These are phyloP conservation scores for Cheilosia soror DNA, from an alignment of 2,888 invertebrate species.

Conservation along the genomic window DNA sequence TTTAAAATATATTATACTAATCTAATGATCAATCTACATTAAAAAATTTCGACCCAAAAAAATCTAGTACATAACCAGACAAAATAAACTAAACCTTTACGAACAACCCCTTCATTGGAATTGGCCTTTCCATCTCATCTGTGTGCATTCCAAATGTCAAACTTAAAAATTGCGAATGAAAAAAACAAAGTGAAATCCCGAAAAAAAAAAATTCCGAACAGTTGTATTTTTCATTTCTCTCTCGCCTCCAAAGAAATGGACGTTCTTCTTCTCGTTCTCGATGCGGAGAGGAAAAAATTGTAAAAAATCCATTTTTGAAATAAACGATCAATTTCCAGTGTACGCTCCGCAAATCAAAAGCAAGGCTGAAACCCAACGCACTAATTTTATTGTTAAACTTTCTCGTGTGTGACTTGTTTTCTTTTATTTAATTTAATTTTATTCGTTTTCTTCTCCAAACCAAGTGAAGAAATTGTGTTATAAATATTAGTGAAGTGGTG, in stretches of 20 bases:
- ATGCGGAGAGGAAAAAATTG: slow-evolving; percentile 51
- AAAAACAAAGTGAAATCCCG: slow-evolving; percentile 34
- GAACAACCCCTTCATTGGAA: slow-evolving; percentile 56
- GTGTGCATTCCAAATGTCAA: slow-evolving; percentile 54
- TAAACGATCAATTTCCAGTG: slow-evolving; percentile 75
- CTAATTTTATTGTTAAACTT: slow-evolving; percentile 53
- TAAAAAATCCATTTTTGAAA: slow-evolving; percentile 69
- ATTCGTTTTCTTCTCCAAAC: slow-evolving; percentile 41
- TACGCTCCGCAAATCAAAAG: slow-evolving; percentile 59
- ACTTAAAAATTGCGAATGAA: slow-evolving; percentile 41
- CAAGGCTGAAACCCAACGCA: slow-evolving; percentile 28
- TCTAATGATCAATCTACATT: no score
- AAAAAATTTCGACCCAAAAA: no score
- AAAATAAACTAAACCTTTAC: not conserved
- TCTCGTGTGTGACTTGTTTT: slow-evolving; percentile 68
- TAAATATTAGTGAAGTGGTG: slow-evolving; percentile 37
- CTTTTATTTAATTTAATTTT: slow-evolving; percentile 60
- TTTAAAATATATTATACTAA: no score
- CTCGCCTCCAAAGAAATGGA: slow-evolving; percentile 58
- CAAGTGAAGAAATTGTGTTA: slow-evolving; percentile 35
- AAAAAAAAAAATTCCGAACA: slow-evolving; percentile 29
- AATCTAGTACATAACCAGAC: not conserved
- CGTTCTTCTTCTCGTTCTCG: slow-evolving; percentile 61
- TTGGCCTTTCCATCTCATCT: not conserved
- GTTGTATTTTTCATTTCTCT: slow-evolving; percentile 66